Evolutionary conservation across 2,113 vertebrate genomes (phyloP), one percentile per base, ranked within the genome.

Genomic region (Salvelinus namaycush): DNA sequence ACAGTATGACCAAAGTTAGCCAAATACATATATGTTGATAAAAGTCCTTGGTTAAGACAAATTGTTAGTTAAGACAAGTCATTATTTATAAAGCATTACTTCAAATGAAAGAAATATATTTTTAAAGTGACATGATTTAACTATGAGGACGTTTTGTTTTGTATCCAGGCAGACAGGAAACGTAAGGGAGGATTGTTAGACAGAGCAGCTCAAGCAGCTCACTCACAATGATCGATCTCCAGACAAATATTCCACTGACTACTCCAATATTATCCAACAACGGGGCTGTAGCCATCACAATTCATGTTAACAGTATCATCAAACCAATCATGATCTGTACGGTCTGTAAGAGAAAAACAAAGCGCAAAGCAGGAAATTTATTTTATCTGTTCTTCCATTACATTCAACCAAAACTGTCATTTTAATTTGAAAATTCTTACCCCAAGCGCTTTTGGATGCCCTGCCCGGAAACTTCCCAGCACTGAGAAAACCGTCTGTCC

Each of bases 221-320:
- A 34, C 76, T 71, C 71, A 77, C 76, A 5, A 72, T 54, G 14
- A 72, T n/a, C 1, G 24, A 60, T 72, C 76, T 68, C 75, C 76
- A 77, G 69, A 66, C 26, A n/a, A 24, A 20, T 13, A 72, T 65
- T 29, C 75, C 75, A n/a, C 54, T 62, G 16, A 27, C 20, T 3
- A 70, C 31, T 1, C 51, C 57, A 8, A 70, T 3, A 1, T 26
- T 70, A 2, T 70, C 51, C 4, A 18, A 16, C 3, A 2, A 16
- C 13, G 6, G 11, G 3, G 49, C 12, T 4, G 34, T 6, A 8
- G 16, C 12, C 39, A 72, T 72, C 34, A 70, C 44, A 6, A 72
- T 67, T 5, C 60, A 60, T 29, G 22, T 34, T 26, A 77, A 49
- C 1, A 77, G 18, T 1, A 22, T 11, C 8, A 72, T 12, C 44